Evolutionary conservation across 2,113 vertebrate genomes (phyloP).

Genomic region (Mystacornis crossleyi): DNA sequence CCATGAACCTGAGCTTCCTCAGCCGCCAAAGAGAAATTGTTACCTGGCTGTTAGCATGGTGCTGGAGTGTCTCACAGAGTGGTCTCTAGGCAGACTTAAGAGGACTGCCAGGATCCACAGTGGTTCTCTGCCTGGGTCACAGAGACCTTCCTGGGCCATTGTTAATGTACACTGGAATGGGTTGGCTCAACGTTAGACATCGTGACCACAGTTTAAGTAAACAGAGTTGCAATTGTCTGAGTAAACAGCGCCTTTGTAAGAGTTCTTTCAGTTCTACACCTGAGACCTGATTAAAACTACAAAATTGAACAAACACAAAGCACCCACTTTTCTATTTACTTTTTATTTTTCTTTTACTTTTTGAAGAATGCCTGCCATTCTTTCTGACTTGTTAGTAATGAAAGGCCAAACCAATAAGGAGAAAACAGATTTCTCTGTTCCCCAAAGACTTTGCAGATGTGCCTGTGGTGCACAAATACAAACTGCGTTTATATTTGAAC

Average conservation of each 20-base stretch:
- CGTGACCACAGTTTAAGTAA: not conserved
- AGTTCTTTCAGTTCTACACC: not conserved
- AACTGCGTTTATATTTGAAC: slow-evolving; percentile 7
- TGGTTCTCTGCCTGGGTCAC: not conserved
- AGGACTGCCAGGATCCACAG: not conserved
- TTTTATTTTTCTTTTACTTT: not conserved
- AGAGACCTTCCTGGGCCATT: not conserved
- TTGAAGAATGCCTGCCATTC: not conserved
- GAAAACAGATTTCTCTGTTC: slow-evolving; percentile 2
- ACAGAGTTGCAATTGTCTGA: not conserved
- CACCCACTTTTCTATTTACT: not conserved
- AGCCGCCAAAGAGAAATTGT: not conserved
- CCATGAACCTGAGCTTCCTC: not conserved
- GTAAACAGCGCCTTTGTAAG: not conserved
- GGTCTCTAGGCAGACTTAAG: not conserved
- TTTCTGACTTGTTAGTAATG: not conserved
- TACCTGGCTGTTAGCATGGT: not conserved
- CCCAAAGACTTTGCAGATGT: not conserved
- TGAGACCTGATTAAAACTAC: not conserved
- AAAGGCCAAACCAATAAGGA: not conserved
- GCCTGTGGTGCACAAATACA: not conserved
- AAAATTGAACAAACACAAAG: not conserved
- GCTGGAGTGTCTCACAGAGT: not conserved
- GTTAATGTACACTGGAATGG: not conserved
- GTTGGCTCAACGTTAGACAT: not conserved